Evolutionary conservation across 1,140 invertebrate genomes (phyloP).

Genomic region (Battus philenor): DNA sequence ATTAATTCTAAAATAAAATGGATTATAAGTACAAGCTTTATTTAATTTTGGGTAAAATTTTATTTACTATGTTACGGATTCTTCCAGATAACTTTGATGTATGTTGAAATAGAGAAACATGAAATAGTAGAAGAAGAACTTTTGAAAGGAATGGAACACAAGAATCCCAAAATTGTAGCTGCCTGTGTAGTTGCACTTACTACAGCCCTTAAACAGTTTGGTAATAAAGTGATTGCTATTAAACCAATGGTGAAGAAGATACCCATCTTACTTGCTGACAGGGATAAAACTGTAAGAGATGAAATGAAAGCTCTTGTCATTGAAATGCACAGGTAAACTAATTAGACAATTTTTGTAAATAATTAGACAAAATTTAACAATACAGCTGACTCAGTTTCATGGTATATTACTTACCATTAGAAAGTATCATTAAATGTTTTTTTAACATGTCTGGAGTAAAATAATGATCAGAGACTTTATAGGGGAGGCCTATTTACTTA

Average conservation of each 20-base stretch:
- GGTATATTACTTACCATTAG: background rate
- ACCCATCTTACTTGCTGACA: conserved; percentile 88
- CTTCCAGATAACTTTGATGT: conserved; percentile 88
- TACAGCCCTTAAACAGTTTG: conserved; percentile 90
- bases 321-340: conserved; percentile 88
- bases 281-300: conserved; percentile 94
- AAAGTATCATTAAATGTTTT: conserved; percentile 1
- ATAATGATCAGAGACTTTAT: too few species aligned
- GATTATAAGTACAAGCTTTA: too few species aligned
- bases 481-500: too few species aligned
- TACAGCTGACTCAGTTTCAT: too few species aligned
- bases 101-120: conserved; percentile 96
- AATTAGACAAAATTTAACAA: too few species aligned
- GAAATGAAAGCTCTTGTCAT: conserved; percentile 92
- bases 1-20: too few species aligned
- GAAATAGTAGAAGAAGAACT: conserved; percentile 94
- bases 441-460: too few species aligned
- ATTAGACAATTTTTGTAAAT: too few species aligned
- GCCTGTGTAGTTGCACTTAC: conserved; percentile 88
- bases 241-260: conserved; percentile 94
- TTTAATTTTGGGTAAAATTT: too few species aligned
- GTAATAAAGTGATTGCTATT: conserved; percentile 91
- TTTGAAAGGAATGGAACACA: conserved; percentile 94
- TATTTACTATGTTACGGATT: too few species aligned
- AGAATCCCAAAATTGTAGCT: conserved; percentile 96